Percentiles rank a stretch among this genome's conserved stretches.
Conservation (phyloP, 2,888 invertebrate genomes). For the Deroplatys truncata region DNA sequence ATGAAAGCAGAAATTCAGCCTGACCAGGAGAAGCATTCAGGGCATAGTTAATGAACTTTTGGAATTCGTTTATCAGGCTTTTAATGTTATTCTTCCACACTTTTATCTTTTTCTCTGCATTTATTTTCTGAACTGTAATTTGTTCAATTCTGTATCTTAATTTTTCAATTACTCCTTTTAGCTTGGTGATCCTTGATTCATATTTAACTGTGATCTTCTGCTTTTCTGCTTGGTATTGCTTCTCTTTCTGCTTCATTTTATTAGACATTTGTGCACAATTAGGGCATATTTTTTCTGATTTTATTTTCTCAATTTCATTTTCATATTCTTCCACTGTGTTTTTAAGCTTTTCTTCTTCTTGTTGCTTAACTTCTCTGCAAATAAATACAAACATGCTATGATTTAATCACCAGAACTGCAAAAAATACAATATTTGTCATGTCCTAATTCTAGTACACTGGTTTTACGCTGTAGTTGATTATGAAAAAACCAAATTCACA, state of each 20-base stretch:
- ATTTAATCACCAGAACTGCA: background rate
- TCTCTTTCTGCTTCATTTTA: background rate
- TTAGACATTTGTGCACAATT: background rate
- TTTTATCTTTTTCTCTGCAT: background rate
- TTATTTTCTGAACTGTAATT: background rate
- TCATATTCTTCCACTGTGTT: conserved; percentile 27
- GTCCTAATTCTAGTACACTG: background rate
- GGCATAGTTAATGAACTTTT: conserved; percentile 49
- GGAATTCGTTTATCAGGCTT: conserved; percentile 46
- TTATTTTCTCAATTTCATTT: background rate
- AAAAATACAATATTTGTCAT: background rate
- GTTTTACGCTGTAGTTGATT: too few relatives aligned
- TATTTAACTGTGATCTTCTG: conserved; percentile 33
- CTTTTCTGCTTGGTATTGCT: background rate
- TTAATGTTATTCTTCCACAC: conserved; percentile 42
- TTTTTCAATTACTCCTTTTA: conserved; percentile 29
- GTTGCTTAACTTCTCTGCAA: background rate
- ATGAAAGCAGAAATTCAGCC: conserved; percentile 47
- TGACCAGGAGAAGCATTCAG: conserved; percentile 47
- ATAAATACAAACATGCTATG: background rate
- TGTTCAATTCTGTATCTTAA: conserved; percentile 33
- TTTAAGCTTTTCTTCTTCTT: conserved; percentile 31
- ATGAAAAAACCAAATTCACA: too few relatives aligned
- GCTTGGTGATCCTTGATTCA: conserved; percentile 31
- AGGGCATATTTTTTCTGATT: background rate